Conservation (phyloP, 2,113 vertebrate species). For the Aspiorhynchus laticeps region DNA sequence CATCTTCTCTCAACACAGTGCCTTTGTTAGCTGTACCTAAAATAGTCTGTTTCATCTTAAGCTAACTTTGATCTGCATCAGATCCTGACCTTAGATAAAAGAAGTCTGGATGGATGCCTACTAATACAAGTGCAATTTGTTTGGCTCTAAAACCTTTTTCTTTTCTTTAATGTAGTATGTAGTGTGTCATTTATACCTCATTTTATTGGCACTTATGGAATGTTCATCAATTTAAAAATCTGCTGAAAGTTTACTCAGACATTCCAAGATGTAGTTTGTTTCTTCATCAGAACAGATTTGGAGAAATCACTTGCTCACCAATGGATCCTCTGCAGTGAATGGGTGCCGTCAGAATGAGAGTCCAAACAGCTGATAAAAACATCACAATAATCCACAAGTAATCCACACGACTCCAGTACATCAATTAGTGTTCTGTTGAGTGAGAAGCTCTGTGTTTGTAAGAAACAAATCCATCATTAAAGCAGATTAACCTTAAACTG, state of each 20-base stretch:
- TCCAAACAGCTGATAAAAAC: background rate
- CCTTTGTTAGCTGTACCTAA: slow-evolving; percentile 60
- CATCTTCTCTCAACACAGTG: slow-evolving; percentile 55
- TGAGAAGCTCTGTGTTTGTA: too few relatives aligned
- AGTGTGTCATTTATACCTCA: background rate
- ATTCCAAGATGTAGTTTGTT: background rate
- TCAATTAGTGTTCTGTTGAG: too few relatives aligned
- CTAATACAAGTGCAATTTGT: background rate
- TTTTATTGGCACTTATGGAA: background rate
- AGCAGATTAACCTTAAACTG: too few relatives aligned
- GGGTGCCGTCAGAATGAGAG: background rate
- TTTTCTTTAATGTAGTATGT: background rate
- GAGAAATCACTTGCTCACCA: background rate
- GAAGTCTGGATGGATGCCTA: slow-evolving; percentile 10
- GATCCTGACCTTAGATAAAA: slow-evolving; percentile 29
- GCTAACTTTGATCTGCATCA: slow-evolving; percentile 55
- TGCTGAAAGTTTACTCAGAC: background rate
- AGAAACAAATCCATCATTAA: too few relatives aligned
- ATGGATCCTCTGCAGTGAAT: background rate
- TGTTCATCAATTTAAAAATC: background rate
- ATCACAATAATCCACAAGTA: background rate
- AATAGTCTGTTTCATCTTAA: slow-evolving; percentile 61
- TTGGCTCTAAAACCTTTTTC: background rate
- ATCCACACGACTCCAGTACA: background rate
- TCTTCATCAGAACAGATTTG: background rate